Percentiles rank a stretch among this genome's conserved stretches.
Evolutionary conservation across 2,113 vertebrate genomes (phyloP).

Genomic region (Gymnobelideus leadbeateri): DNA sequence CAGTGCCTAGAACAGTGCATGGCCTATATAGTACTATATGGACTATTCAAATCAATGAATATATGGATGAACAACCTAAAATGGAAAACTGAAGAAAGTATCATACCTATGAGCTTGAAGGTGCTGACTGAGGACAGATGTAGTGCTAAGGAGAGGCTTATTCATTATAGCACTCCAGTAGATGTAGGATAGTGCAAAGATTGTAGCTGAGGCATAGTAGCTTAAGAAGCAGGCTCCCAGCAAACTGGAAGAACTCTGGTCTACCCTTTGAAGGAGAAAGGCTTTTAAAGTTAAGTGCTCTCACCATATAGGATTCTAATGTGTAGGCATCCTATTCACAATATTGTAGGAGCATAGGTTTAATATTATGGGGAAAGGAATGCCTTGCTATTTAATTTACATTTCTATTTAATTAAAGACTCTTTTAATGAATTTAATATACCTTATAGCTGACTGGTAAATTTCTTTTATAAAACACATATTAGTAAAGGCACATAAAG

Average conservation of each 20-base stretch:
- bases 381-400: not conserved
- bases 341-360: not conserved
- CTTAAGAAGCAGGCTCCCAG: not conserved
- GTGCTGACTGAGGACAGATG: not conserved
- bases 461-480: not conserved
- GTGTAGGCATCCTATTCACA: not conserved
- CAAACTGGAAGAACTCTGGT: not conserved
- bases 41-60: too few species aligned
- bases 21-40: too few species aligned
- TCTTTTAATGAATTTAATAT: not conserved
- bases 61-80: not conserved
- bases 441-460: not conserved
- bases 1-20: not conserved
- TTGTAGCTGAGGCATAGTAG: not conserved
- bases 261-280: not conserved
- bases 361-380: not conserved
- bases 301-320: not conserved
- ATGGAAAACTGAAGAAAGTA: not conserved
- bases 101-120: not conserved
- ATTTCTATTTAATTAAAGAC: not conserved
- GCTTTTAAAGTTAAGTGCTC: not conserved
- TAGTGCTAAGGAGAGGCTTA: not conserved
- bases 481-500: not conserved
- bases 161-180: not conserved
- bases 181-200: not conserved